Evolutionary conservation across 2,797 vertebrate genomes (phyloP), one percentile per base, ranked within the genome.

Genomic region (Leucoraja ocellata): DNA sequence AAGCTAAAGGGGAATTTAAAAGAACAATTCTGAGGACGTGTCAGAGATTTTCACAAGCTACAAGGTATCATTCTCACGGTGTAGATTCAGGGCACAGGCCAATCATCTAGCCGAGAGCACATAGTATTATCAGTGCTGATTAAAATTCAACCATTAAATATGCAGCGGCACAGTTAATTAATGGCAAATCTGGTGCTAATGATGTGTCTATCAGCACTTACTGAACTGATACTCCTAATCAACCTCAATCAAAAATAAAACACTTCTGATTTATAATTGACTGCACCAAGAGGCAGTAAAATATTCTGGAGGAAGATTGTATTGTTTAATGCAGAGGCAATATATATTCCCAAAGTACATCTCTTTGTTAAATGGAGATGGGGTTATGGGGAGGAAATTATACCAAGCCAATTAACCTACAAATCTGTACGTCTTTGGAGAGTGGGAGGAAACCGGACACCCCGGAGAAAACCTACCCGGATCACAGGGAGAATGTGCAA

Each of bases 251-350:
- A 92, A 68, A 74, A 21, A 54, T 36, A 36, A 92, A 74, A 74
- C 39, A 46, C 25, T 14, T 54, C 90, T 46, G 90, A 92, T 76
- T 92, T 92, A 46, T 92, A 74, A 92, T 76, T 74, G 25, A 76
- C 21, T 71, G 25, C 32, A 54, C 6, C 39, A 28, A 74, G 73
- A 8, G 11, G 21, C 39, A 25, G 68, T 2, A 6, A 92, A 76
- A 76, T 76, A 76, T n/a, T 92, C 90, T 46, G 71, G 6, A 36
- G 65, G 84, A 68, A 68, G 63, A 88, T 36, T 21, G 16, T 21
- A 10, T 68, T 68, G 58, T 32, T 88, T 46, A 18, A 6, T 68
- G 68, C 61, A 36, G 84, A 36, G 14, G n/a, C 14, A 65, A 63
- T 25, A 32, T 28, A 65, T 18, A 9, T 88, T 65, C n/a, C 84